phyloP scores from a whole-genome alignment of 2,888 invertebrate genomes.

The Prenolepis imparis region DNA sequence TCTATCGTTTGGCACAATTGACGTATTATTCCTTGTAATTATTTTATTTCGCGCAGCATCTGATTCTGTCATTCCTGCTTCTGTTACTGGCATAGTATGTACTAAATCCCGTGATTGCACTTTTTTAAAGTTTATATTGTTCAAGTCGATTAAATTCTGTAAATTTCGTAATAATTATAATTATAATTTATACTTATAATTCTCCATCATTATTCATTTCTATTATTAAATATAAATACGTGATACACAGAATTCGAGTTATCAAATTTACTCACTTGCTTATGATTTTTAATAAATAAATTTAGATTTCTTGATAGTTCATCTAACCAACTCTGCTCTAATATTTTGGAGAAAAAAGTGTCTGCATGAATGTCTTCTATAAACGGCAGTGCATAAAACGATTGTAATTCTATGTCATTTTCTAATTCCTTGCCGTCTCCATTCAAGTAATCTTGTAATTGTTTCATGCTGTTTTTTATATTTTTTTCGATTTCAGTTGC shows the following conservation, averaged over 20 bases:
- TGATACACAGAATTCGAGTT: background rate
- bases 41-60: constrained; percentile 17
- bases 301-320: constrained; percentile 66
- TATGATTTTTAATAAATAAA: constrained; percentile 70
- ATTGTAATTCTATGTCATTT: constrained; percentile 87
- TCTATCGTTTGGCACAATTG: constrained; percentile 75
- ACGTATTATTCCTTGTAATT: constrained; percentile 50
- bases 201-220: background rate
- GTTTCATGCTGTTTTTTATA: constrained; percentile 79
- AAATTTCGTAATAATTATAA: constrained; percentile 36
- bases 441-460: constrained; percentile 84
- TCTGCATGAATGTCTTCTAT: constrained; percentile 87
- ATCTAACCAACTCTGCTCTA: constrained; percentile 80
- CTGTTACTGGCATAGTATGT: background rate
- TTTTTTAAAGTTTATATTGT: constrained; percentile 1
- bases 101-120: constrained; percentile 7
- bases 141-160: constrained; percentile 39
- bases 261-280: constrained; percentile 57
- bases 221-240: background rate
- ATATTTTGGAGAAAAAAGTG: constrained; percentile 87
- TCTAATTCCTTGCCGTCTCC: constrained; percentile 86
- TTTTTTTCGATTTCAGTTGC: constrained; percentile 64
- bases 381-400: constrained; percentile 88
- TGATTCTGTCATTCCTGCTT: background rate
- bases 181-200: constrained; percentile 6